A percentile compares a stretch with the other conserved stretches of the same genome.
These are phyloP conservation scores for Myrmophylax atrothorax DNA, from an alignment of 2,113 vertebrate species.

Conservation along the genomic window DNA sequence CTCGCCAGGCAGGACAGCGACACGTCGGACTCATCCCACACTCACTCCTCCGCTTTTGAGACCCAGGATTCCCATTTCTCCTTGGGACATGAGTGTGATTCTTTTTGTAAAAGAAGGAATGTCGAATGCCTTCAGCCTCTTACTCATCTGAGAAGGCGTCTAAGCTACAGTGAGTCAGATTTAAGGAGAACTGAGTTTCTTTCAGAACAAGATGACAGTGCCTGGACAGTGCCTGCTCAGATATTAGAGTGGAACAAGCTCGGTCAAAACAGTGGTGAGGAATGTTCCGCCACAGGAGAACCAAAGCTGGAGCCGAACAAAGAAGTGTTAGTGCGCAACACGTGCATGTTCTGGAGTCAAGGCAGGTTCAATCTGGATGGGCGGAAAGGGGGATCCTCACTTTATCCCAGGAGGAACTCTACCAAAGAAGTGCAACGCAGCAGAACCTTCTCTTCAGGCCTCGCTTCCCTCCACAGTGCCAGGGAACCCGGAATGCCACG, in stretches of 20 bases:
- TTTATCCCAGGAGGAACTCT: slow-evolving; percentile 58
- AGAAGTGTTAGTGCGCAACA: slow-evolving; percentile 58
- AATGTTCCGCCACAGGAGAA: neutral
- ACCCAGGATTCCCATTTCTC: slow-evolving; percentile 66
- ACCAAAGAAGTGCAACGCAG: slow-evolving; percentile 77
- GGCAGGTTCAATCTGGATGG: slow-evolving; percentile 59
- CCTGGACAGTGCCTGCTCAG: slow-evolving; percentile 73
- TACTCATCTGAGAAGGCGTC: slow-evolving; percentile 71
- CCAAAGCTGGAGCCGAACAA: slow-evolving; percentile 55
- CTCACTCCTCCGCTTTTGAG: neutral
- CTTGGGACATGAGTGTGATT: slow-evolving; percentile 77
- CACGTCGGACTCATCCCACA: slow-evolving; percentile 4
- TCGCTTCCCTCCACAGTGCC: slow-evolving; percentile 36
- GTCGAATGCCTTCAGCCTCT: slow-evolving; percentile 72
- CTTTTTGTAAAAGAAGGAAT: slow-evolving; percentile 81
- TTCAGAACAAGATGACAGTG: slow-evolving; percentile 78
- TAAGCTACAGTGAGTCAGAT: slow-evolving; percentile 93
- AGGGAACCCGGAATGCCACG: slow-evolving; percentile 7
- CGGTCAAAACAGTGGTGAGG: slow-evolving; percentile 63
- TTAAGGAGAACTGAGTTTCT: slow-evolving; percentile 76
- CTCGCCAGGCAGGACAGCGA: slow-evolving; percentile 81
- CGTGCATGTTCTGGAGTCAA: slow-evolving; percentile 79
- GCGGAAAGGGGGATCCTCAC: slow-evolving; percentile 30
- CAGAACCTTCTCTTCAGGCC: slow-evolving; percentile 81
- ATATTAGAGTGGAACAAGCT: slow-evolving; percentile 37